Evolutionary conservation across 2,113 vertebrate genomes (phyloP).

Genomic region (Colistium nudipinnis): DNA sequence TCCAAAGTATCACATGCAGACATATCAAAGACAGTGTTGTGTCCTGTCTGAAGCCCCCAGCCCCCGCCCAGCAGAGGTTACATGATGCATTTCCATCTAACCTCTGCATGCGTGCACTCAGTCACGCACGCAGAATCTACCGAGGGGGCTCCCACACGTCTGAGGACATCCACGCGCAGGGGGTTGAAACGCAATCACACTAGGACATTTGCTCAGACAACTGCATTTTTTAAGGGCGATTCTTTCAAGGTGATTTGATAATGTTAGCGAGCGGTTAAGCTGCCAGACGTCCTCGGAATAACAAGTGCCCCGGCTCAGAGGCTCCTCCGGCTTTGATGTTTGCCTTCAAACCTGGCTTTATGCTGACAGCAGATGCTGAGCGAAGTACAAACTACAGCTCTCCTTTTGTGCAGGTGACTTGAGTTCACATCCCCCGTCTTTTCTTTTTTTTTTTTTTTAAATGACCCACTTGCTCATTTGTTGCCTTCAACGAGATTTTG

Average conservation of each 20-base stretch:
- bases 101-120: slow-evolving; percentile 17
- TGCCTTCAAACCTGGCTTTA: slow-evolving; percentile 73
- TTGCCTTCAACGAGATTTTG: slow-evolving; percentile 42
- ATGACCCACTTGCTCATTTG: slow-evolving; percentile 49
- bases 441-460: slow-evolving; percentile 56
- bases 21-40: slow-evolving; percentile 33
- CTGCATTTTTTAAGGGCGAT: slow-evolving; percentile 63
- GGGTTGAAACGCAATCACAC: slow-evolving; percentile 61
- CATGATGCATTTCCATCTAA: slow-evolving; percentile 20
- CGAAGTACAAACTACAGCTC: slow-evolving; percentile 55
- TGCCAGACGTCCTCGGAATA: slow-evolving; percentile 76
- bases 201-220: slow-evolving; percentile 54
- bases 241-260: slow-evolving; percentile 79
- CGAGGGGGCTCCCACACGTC: slow-evolving; percentile 1
- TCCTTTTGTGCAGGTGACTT: slow-evolving; percentile 57
- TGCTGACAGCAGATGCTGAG: slow-evolving; percentile 77
- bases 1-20: slow-evolving; percentile 23
- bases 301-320: slow-evolving; percentile 72
- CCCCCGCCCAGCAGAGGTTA: slow-evolving; percentile 58
- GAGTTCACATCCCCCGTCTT: slow-evolving; percentile 43
- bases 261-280: slow-evolving; percentile 75
- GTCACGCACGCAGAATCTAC: slow-evolving; percentile 22
- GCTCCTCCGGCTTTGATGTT: slow-evolving; percentile 75
- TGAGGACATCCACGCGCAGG: slow-evolving; percentile 18
- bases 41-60: slow-evolving; percentile 47